phyloP scores from a whole-genome alignment of 2,797 vertebrate genomes.

The Paedocypris micromegethes region DNA sequence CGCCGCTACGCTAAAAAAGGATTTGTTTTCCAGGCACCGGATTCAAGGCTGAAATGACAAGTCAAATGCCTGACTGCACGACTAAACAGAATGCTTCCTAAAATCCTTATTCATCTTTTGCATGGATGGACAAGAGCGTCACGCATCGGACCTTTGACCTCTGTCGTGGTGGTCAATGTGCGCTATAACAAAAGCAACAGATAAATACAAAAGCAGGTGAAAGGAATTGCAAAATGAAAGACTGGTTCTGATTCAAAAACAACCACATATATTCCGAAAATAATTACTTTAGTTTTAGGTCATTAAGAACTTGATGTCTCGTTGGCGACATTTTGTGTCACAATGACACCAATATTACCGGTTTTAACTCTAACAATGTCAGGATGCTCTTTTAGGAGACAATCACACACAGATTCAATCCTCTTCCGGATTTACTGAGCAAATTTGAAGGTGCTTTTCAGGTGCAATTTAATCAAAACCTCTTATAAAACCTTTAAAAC shows the following conservation, averaged over 20 bases:
- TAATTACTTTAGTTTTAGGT: too few species aligned
- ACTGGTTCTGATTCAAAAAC: neutral
- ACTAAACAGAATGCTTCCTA: slow-evolving; percentile 27
- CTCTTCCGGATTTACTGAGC: too few species aligned
- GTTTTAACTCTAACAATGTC: too few species aligned
- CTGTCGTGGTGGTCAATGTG: neutral
- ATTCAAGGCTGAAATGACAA: slow-evolving; percentile 26
- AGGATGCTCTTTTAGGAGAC: too few species aligned
- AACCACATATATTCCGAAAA: neutral
- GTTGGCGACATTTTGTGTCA: too few species aligned
- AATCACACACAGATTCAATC: too few species aligned
- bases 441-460: too few species aligned
- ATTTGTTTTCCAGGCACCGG: slow-evolving; percentile 20
- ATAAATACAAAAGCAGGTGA: slow-evolving; percentile 21
- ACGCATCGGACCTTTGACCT: slow-evolving; percentile 16
- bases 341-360: too few species aligned
- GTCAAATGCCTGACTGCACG: slow-evolving; percentile 33
- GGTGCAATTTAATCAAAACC: too few species aligned
- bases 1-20: neutral
- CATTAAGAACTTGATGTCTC: too few species aligned
- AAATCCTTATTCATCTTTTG: slow-evolving; percentile 13
- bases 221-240: neutral
- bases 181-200: neutral
- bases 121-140: neutral
- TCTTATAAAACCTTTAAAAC: too few species aligned